phyloP scores from a whole-genome alignment of 2,113 vertebrate genomes.

The Marcusenius ussheri region DNA sequence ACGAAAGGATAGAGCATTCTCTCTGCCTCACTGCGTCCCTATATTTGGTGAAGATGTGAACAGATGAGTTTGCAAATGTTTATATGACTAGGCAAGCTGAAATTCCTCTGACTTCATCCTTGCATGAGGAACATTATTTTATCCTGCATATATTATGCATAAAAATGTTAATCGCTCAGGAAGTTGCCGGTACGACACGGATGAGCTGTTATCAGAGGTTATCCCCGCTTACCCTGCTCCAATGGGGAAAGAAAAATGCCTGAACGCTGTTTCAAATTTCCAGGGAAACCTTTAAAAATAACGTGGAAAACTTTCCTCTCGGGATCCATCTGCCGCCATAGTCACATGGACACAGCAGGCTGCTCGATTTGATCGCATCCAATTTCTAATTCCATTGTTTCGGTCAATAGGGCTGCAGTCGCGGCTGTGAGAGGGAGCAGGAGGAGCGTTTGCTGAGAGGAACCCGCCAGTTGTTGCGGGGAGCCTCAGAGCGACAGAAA shows the following conservation, averaged over 20 bases:
- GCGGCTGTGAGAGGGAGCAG: neutral
- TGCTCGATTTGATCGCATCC: neutral
- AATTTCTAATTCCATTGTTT: neutral
- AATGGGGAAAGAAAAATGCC: neutral
- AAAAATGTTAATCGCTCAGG: neutral
- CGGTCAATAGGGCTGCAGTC: neutral
- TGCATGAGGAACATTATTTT: neutral
- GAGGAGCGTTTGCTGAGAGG: neutral
- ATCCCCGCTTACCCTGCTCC: neutral
- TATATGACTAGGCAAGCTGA: neutral
- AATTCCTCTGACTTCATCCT: neutral
- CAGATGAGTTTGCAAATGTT: neutral
- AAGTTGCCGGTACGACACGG: neutral
- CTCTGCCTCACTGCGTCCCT: neutral
- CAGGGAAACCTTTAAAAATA: conserved; percentile 2
- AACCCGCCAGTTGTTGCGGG: neutral
- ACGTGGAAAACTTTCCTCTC: neutral
- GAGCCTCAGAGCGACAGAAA: neutral
- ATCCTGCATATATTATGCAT: neutral
- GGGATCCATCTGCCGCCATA: neutral
- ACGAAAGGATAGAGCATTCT: neutral
- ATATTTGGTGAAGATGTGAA: neutral
- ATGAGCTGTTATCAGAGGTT: neutral
- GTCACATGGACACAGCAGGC: neutral
- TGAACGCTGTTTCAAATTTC: neutral